Evolutionary conservation across 2,888 invertebrate genomes (phyloP).

Genomic region (Sinodicranocentrus sp.): DNA sequence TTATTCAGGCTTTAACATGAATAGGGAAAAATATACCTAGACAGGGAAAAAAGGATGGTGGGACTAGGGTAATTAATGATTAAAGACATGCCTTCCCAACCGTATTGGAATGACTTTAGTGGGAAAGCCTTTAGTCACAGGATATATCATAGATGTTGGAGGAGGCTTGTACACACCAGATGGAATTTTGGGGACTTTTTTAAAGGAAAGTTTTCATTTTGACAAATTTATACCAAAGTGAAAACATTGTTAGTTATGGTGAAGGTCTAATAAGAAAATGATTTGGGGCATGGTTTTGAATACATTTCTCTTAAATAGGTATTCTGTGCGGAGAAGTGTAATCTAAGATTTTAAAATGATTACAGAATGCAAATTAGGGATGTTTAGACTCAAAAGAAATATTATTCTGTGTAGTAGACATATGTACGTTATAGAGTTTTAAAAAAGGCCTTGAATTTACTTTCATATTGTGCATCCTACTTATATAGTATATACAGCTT

Average conservation of each 20-base stretch:
- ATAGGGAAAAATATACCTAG: not conserved
- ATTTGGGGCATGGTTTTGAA: not conserved
- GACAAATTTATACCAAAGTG: not conserved
- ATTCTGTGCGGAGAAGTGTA: not conserved
- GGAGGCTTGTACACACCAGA: not conserved
- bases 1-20: slow-evolving; percentile 1
- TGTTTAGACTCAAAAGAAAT: too few species aligned
- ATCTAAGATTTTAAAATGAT: too few species aligned
- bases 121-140: not conserved
- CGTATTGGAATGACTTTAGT: not conserved
- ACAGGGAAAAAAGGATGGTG: not conserved
- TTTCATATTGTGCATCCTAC: too few species aligned
- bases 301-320: not conserved
- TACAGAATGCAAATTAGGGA: too few species aligned
- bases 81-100: not conserved
- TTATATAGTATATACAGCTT: too few species aligned
- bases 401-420: too few species aligned
- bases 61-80: not conserved
- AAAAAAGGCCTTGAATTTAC: too few species aligned
- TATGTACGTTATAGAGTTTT: too few species aligned
- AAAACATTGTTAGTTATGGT: too few species aligned
- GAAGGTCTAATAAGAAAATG: not conserved
- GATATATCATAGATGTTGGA: not conserved
- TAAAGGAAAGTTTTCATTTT: not conserved
- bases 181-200: not conserved